Percentiles rank a stretch among this genome's conserved stretches.
Evolutionary conservation across 2,113 vertebrate genomes (phyloP).

Genomic region (Pachypanchax playfairii): DNA sequence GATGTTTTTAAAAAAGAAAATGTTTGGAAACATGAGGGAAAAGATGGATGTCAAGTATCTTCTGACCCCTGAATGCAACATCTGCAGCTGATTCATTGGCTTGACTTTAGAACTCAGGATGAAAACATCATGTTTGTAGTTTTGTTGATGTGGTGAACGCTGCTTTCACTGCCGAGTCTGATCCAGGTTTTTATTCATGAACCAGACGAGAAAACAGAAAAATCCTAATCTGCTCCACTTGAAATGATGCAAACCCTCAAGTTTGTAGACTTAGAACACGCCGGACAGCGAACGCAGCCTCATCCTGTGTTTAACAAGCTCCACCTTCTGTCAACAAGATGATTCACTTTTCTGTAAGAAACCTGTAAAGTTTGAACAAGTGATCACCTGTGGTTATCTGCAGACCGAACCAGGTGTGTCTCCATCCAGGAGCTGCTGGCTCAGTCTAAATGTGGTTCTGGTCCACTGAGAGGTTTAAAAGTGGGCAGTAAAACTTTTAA

Average conservation of each 20-base stretch:
- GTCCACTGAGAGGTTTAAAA: background rate
- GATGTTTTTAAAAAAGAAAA: too few relatives aligned
- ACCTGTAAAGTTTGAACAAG: background rate
- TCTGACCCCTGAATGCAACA: background rate
- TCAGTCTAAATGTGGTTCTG: background rate
- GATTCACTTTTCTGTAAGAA: background rate
- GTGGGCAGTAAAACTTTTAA: background rate
- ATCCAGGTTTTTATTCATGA: too few relatives aligned
- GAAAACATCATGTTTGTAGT: too few relatives aligned
- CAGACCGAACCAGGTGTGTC: background rate
- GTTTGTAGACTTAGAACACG: too few relatives aligned
- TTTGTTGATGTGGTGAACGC: too few relatives aligned
- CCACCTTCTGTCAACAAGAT: background rate
- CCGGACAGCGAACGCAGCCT: background rate
- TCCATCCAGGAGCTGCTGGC: background rate
- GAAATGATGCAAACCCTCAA: too few relatives aligned
- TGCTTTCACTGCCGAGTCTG: too few relatives aligned
- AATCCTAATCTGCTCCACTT: too few relatives aligned
- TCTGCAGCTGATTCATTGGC: background rate
- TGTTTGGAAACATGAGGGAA: too few relatives aligned
- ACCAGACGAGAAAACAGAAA: too few relatives aligned
- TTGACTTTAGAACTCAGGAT: too few relatives aligned
- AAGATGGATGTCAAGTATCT: background rate
- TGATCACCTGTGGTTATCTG: background rate
- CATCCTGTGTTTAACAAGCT: background rate